Percentiles rank a stretch among this genome's conserved stretches.
Evolutionary conservation across 2,888 invertebrate species (phyloP).

Genomic region (Acronicta psi): DNA sequence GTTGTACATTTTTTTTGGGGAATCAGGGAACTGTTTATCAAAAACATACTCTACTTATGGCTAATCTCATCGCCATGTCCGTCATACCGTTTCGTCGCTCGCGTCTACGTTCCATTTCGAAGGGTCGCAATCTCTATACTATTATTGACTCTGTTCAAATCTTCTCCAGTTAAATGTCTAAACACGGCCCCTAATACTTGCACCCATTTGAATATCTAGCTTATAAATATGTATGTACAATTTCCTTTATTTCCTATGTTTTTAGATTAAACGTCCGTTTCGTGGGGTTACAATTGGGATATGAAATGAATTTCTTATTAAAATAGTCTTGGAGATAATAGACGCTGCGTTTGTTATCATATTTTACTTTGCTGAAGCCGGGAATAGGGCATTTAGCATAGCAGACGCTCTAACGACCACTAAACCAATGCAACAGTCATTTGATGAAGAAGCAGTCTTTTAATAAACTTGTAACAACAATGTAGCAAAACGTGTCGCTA

Average conservation of each 20-base stretch:
- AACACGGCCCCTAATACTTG: constrained; percentile 58
- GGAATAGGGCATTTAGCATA: too few species aligned
- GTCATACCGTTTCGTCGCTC: too few species aligned
- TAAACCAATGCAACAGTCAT: constrained; percentile 5
- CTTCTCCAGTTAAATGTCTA: constrained; percentile 55
- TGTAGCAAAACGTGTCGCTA: constrained; percentile 31
- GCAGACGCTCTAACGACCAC: too few species aligned
- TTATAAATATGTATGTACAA: constrained; percentile 64
- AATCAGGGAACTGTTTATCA: too few species aligned
- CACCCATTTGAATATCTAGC: constrained; percentile 68
- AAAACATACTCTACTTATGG: too few species aligned
- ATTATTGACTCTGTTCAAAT: constrained; percentile 49
- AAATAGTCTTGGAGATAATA: constrained; percentile 1
- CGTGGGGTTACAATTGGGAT: constrained; percentile 15
- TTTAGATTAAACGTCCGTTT: constrained; percentile 18
- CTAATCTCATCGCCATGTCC: too few species aligned
- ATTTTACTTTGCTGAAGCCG: too few species aligned
- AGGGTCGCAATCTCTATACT: constrained; percentile 30
- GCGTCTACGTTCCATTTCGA: constrained; percentile 12
- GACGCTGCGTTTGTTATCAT: too few species aligned
- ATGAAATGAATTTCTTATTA: constrained; percentile 24
- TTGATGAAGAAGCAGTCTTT: constrained; percentile 10
- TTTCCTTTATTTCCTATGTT: constrained; percentile 54
- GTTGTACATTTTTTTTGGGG: too few species aligned
- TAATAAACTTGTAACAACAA: constrained; percentile 17